These are phyloP conservation scores for Vombatus ursinus DNA, from an alignment of 2,113 vertebrate genomes.

Conservation along the genomic window DNA sequence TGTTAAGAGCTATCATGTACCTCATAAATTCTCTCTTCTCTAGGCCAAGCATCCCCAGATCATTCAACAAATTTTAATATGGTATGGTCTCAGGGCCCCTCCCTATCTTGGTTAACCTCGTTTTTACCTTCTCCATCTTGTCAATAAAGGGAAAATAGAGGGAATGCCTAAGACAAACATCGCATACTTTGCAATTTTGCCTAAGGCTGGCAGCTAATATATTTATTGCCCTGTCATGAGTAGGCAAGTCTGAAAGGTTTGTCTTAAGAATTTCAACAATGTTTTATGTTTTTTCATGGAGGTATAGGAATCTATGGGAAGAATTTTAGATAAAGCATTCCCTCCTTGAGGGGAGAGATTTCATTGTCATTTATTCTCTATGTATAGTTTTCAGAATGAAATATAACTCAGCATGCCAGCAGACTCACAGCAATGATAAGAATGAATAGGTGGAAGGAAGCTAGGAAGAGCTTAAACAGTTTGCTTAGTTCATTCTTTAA, in stretches of 20 bases:
- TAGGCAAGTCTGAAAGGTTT: conserved; percentile 36
- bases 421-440: conserved; percentile 25
- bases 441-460: not conserved
- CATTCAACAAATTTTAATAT: not conserved
- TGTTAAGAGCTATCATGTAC: not conserved
- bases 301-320: not conserved
- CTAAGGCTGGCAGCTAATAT: not conserved
- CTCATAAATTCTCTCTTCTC: not conserved
- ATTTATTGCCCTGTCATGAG: conserved; percentile 19
- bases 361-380: conserved; percentile 52
- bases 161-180: not conserved
- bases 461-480: not conserved
- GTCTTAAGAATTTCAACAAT: not conserved
- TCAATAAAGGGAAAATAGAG: not conserved
- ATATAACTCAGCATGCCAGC: not conserved
- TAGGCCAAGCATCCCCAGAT: not conserved
- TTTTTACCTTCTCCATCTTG: not conserved
- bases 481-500: not conserved
- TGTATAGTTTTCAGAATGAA: conserved; percentile 50
- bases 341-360: conserved; percentile 23
- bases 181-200: conserved; percentile 10
- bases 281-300: not conserved
- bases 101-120: not conserved
- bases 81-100: not conserved
- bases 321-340: conserved; percentile 1